Evolutionary conservation across 2,888 invertebrate species (phyloP).

Genomic region (Agrotis exclamationis): DNA sequence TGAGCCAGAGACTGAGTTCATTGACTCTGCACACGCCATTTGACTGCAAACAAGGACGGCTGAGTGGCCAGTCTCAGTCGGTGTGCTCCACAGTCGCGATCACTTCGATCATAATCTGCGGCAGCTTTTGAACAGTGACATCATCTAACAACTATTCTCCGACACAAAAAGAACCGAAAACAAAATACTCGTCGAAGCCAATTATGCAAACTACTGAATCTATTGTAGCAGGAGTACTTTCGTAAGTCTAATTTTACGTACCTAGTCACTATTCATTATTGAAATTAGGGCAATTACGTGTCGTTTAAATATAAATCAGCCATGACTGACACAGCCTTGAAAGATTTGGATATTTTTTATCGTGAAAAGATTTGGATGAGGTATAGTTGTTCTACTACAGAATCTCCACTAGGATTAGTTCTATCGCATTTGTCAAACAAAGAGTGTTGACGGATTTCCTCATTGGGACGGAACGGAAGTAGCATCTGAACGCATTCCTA

Average conservation of each 20-base stretch:
- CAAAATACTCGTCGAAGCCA: constrained; percentile 23
- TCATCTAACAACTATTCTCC: constrained; percentile 47
- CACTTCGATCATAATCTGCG: constrained; percentile 30
- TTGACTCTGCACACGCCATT: constrained; percentile 69
- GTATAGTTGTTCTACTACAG: no score
- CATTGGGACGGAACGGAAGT: constrained; percentile 19
- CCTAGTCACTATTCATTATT: constrained; percentile 7
- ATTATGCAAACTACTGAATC: constrained; percentile 43
- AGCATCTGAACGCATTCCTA: constrained; percentile 35
- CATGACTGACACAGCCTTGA: neutral
- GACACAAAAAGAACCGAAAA: constrained; percentile 35
- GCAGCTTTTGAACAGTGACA: constrained; percentile 46
- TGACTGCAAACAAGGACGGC: constrained; percentile 62
- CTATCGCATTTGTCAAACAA: neutral
- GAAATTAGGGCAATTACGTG: constrained; percentile 9
- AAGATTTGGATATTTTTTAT: no score
- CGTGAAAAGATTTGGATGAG: neutral
- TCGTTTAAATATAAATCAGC: constrained; percentile 16
- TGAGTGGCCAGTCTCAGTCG: constrained; percentile 17
- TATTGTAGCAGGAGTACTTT: constrained; percentile 24
- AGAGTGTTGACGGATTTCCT: constrained; percentile 13
- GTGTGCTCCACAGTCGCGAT: constrained; percentile 32
- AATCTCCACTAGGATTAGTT: no score
- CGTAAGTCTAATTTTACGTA: constrained; percentile 17
- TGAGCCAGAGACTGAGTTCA: constrained; percentile 70